Evolutionary conservation across 2,797 vertebrate species (phyloP), one percentile per base, ranked within the genome.

Genomic region (Melanotaenia parkinsoni): DNA sequence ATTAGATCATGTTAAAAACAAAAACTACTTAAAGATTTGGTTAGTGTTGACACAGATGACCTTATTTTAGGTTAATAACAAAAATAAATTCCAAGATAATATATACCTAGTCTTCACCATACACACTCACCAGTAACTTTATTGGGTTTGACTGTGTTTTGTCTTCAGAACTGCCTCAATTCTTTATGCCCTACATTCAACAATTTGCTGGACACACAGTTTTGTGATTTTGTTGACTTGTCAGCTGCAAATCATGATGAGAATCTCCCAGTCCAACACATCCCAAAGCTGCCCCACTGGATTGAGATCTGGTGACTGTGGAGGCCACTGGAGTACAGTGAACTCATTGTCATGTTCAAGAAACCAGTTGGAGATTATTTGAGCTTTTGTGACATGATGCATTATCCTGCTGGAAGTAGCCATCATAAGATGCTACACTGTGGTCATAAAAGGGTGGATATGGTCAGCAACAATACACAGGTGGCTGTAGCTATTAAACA

Each of bases 391-490:
- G 56, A 76, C 54, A 57, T 35, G 47, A 35, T 0, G 59, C 20
- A 1, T 71, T 74, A 81, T 84, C 64, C 74, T 83, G 70, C 80
- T 89, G 60, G 73, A 84, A 85, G 80, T 77, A 79, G 68, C 79
- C 74, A 83, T 86, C 62, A 84, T 80, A 86, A 71, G 76, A 79
- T 72, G 38, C 45, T 50, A 32, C 50, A 24, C 10, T 24, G 9
- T 51, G 50, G 50, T 51, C 50, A 47, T n/a, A 47, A 47, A 47
- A 3, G 18, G 45, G 5, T 18, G 16, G 5, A 47, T 2, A 40
- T 14, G 12, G 13, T 14, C 13, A 14, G 13, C 38, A 40, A 40
- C 38, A 40, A 40, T 40, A 16, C 3, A 5, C 38, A 40, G 38
- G 14, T 40, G 14, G 14, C 37, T 38, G 37, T 38, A 3, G 37